Conservation (phyloP, 2,888 invertebrate species). For the Phanerotoma sp. region DNA sequence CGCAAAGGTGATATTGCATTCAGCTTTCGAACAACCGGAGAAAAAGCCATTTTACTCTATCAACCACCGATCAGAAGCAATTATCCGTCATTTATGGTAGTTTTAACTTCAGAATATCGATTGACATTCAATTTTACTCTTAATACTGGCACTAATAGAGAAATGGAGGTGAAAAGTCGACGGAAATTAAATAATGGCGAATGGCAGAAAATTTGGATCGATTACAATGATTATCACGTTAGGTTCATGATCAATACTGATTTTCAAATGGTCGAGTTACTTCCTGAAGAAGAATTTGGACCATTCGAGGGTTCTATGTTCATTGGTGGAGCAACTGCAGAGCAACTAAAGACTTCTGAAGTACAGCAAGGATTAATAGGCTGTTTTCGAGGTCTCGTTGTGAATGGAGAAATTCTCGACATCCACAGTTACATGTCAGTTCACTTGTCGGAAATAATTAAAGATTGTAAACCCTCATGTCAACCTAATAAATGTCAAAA, state of each 20-base stretch:
- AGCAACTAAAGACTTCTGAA: slow-evolving; percentile 77
- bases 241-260: slow-evolving; percentile 91
- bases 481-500: slow-evolving; percentile 93
- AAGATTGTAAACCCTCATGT: slow-evolving; percentile 92
- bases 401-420: slow-evolving; percentile 87
- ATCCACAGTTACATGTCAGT: slow-evolving; percentile 92
- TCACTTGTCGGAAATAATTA: slow-evolving; percentile 86
- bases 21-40: slow-evolving; percentile 89
- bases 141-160: slow-evolving; percentile 79
- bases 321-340: slow-evolving; percentile 87
- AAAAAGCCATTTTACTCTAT: slow-evolving; percentile 84
- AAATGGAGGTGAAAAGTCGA: slow-evolving; percentile 79
- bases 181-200: slow-evolving; percentile 86
- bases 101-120: slow-evolving; percentile 79
- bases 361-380: slow-evolving; percentile 90
- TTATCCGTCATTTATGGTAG: slow-evolving; percentile 91
- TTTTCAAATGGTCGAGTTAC: slow-evolving; percentile 82
- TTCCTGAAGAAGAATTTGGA: slow-evolving; percentile 85
- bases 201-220: slow-evolving; percentile 96
- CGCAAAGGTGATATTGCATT: slow-evolving; percentile 89
- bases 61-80: slow-evolving; percentile 88
- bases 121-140: slow-evolving; percentile 87
- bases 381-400: slow-evolving; percentile 89
- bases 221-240: slow-evolving; percentile 91
- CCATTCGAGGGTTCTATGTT: slow-evolving; percentile 94